A percentile compares a stretch with the other conserved stretches of the same genome.
Conservation (phyloP, 2,888 invertebrate species). For the Priocnemis perturbator region DNA sequence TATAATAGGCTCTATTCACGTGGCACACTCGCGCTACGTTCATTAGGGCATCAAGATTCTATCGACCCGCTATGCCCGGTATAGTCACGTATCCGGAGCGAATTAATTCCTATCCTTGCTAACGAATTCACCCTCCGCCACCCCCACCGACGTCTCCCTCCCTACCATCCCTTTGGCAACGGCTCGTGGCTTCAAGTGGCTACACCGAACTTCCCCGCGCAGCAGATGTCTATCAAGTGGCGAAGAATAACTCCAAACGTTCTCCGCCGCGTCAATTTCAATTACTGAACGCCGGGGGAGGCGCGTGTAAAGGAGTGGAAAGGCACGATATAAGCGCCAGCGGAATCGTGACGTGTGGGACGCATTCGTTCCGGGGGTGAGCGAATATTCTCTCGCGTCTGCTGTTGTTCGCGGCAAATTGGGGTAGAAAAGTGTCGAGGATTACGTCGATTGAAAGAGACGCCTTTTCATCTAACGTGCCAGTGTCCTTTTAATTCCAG, state of each 20-base stretch:
- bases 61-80: slow-evolving; percentile 52
- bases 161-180: slow-evolving; percentile 9
- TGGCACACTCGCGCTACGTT: slow-evolving; percentile 50
- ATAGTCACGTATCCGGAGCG: slow-evolving; percentile 56
- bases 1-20: slow-evolving; percentile 36
- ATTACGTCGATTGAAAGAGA: no score
- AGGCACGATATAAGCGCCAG: slow-evolving; percentile 7
- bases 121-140: slow-evolving; percentile 47
- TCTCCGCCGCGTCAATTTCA: slow-evolving; percentile 52
- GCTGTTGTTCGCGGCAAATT: no score
- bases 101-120: slow-evolving; percentile 62
- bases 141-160: slow-evolving; percentile 1
- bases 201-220: slow-evolving; percentile 49
- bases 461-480: no score
- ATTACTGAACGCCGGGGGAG: slow-evolving; percentile 33
- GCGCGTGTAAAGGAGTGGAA: neutral
- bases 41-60: slow-evolving; percentile 59
- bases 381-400: no score
- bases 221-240: slow-evolving; percentile 54
- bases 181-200: slow-evolving; percentile 36
- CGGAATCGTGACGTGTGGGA: neutral
- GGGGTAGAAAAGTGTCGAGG: no score
- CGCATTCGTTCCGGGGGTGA: no score
- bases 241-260: slow-evolving; percentile 57
- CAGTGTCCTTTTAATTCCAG: no score